phyloP scores from a whole-genome alignment of 2,113 vertebrate genomes.

The Callithrix jacchus region DNA sequence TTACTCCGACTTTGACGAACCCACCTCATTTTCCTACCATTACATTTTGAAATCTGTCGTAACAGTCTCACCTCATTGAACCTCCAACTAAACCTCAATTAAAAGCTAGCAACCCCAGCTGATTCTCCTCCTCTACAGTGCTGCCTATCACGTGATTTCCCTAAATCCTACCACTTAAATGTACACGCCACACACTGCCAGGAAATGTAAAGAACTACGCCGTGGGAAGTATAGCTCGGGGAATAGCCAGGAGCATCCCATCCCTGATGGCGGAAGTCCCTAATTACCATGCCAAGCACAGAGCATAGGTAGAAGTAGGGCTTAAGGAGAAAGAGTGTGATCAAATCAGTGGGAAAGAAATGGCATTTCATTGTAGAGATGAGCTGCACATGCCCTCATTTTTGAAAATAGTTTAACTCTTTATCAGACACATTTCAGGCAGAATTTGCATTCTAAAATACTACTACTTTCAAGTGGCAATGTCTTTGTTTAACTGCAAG shows the following conservation, averaged over 20 bases:
- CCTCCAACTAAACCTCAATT: conserved; percentile 69
- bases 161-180: neutral
- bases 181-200: neutral
- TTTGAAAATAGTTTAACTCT: conserved; percentile 71
- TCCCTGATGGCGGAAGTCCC: conserved; percentile 68
- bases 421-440: conserved; percentile 48
- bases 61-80: conserved; percentile 78
- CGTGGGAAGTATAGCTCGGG: conserved; percentile 65
- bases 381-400: conserved; percentile 62
- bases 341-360: conserved; percentile 74
- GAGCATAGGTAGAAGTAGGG: conserved; percentile 60
- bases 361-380: conserved; percentile 62
- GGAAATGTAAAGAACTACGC: conserved; percentile 23
- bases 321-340: conserved; percentile 69
- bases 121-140: neutral
- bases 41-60: conserved; percentile 72
- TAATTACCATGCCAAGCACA: conserved; percentile 84
- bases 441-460: neutral
- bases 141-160: neutral
- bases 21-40: conserved; percentile 63
- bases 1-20: conserved; percentile 67
- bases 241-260: conserved; percentile 73
- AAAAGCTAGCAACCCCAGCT: conserved; percentile 55
- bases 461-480: neutral
- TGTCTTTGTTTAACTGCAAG: neutral